Conservation (phyloP, 1,140 invertebrate species). For the Aphelenchoides avenae region DNA sequence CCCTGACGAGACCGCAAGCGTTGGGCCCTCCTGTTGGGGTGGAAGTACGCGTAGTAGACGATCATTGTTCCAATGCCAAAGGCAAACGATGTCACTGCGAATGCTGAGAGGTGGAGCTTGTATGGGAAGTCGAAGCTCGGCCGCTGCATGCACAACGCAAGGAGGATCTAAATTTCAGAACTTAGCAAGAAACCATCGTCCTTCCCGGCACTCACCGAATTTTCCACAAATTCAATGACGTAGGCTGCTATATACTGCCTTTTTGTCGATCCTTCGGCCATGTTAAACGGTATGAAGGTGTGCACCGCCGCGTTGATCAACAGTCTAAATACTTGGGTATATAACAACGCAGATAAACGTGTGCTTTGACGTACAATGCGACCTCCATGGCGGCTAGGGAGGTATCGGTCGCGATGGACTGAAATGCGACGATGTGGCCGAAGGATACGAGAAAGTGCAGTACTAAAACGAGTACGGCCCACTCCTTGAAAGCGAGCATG, state of each 20-base stretch:
- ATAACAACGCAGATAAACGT: no score
- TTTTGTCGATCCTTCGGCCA: constrained; percentile 23
- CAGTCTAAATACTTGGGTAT: no score
- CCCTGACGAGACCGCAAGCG: neutral
- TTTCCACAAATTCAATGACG: constrained; percentile 22
- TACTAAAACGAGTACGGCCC: neutral
- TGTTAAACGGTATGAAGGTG: constrained; percentile 25
- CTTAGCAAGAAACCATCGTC: no score
- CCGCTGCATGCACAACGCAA: neutral
- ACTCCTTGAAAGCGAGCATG: constrained; percentile 4
- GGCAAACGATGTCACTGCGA: constrained; percentile 4
- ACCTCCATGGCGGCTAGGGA: constrained; percentile 15
- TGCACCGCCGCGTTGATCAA: constrained; percentile 19
- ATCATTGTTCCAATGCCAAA: constrained; percentile 3
- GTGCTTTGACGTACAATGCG: no score
- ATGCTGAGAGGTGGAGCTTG: neutral
- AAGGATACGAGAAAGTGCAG: constrained; percentile 19
- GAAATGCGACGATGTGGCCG: constrained; percentile 8
- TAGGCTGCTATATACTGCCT: constrained; percentile 13
- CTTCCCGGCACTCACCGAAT: constrained; percentile 22
- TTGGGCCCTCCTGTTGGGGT: neutral
- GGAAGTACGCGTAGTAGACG: constrained; percentile 6
- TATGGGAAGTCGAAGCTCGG: constrained; percentile 1
- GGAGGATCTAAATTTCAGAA: neutral
- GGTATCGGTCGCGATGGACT: constrained; percentile 16